Base-by-base conservation (phyloP, 2,888 invertebrate genomes). In the Cosmia pyralina region DNA sequence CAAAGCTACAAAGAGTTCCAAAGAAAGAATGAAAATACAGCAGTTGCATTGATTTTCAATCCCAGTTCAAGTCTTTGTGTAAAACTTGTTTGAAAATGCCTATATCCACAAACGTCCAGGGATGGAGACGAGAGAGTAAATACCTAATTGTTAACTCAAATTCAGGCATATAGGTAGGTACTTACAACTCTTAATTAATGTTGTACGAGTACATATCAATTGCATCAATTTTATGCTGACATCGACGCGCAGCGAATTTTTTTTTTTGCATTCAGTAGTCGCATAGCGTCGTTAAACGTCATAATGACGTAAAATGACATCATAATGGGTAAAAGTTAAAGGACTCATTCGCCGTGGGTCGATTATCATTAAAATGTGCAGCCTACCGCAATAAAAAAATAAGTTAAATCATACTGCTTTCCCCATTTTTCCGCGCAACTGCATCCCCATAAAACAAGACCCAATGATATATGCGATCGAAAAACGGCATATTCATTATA, bases 401-500 rank as follows among this genome's bases (percentile, higher is more conserved):
- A 19, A 13, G 28, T 62, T 3, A 11, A 58, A 59, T 17, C 4
- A 0, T 46, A 6, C 34, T 11, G 2, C 4, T 28, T 5, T 53
- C 4, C n/a, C 28, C 38, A 59, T 52, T 59, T 57, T 52, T 57
- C 13, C 15, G 53, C 34, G 5, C 44, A 28, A 65, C 59, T 73
- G 70, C 64, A 71, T 57, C n/a, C 58, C 28, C 60, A 68, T 77
- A 75, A 72, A 67, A 46, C 55, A 79, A 57, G 52, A 67, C 41
- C 50, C n/a, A 69, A 71, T 82, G 75, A 81, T 79, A 72, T 69
- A 84, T 65, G 65, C 75, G 75, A 79, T 80, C 72, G 81, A 82
- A 87, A 87, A 86, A 81, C 79, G 82, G 73, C 83, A 67, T 75
- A 77, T 81, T 84, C 86, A 88, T 89, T 87, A 85, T 86, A 86